Base-by-base conservation (phyloP, 2,113 vertebrate genomes). In the Sarotherodon lohbergeri region DNA sequence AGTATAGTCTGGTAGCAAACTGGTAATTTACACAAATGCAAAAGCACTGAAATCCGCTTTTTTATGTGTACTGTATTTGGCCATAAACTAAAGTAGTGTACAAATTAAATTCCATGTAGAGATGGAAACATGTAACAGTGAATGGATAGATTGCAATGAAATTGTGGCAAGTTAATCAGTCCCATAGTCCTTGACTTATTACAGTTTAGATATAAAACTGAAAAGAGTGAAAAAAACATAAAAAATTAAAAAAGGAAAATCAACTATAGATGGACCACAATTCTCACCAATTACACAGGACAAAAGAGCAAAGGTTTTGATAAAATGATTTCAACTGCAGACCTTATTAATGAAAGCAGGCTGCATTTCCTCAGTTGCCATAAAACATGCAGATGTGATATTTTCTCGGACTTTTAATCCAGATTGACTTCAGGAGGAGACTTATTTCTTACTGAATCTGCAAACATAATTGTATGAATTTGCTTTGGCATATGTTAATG, bases 401-500 rank as follows among this genome's bases (percentile, higher is more conserved):
- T 76, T 76, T 76, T 48, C 41, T 29, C 0, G 0, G 71, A 48
- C 24, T 32, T 76, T 76, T 19, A 76, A 48, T 76, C 24, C 71
- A 76, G 19, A 29, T 48, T 29, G 24, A 71, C 12, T 24, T 43
- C 12, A 71, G 5, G 39, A 16, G 7, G 66, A 24, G n/a, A 71
- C 41, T 71, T 2, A 71, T 24, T 71, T 71, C 22, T 48, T 7
- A 76, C 71, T 48, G 24, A 27, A 76, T 10, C 32, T 66, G 61
- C 61, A 66, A 9, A 46, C 14, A 48, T 29, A 76, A 76, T 48
- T 76, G 16, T 46, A 76, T 76, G 71, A 27, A 48, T 48, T 48
- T 76, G 43, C 14, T 29, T 48, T 76, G 41, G 24, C 24, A 76
- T 76, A 73, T 46, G 22, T 46, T 73, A 46, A 73, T 29, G 71